phyloP scores from a whole-genome alignment of 2,888 invertebrate genomes.

The Margaritifera margaritifera region DNA sequence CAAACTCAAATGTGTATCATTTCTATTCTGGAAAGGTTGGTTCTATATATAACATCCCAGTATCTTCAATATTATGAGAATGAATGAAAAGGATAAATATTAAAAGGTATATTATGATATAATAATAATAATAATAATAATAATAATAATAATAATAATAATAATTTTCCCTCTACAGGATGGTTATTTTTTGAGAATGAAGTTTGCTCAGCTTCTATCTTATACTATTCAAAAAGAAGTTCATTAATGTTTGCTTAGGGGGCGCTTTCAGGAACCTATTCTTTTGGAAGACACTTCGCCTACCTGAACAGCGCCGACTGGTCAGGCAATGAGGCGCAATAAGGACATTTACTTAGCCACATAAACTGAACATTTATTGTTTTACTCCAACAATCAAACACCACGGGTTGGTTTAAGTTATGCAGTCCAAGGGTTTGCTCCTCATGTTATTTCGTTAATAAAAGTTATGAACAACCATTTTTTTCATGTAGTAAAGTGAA shows the following conservation, averaged over 20 bases:
- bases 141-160: no score
- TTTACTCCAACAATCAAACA: conserved; percentile 21
- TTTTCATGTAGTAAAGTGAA: no score
- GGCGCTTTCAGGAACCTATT: conserved; percentile 4
- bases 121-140: no score
- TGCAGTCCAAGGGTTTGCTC: no score
- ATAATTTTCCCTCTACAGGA: conserved; percentile 11
- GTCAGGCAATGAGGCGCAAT: conserved; percentile 17
- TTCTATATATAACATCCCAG: no score
- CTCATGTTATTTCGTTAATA: no score
- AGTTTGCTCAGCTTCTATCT: conserved; percentile 26
- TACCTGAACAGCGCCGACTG: conserved; percentile 16
- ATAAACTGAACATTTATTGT: conserved; percentile 21
- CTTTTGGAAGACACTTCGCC: neutral
- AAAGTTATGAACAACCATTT: no score
- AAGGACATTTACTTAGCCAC: conserved; percentile 9
- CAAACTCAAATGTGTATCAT: no score
- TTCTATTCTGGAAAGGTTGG: no score
- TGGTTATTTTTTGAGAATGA: conserved; percentile 27
- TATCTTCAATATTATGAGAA: no score
- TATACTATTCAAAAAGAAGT: conserved; percentile 30
- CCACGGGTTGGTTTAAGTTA: conserved; percentile 9
- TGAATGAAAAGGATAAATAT: no score
- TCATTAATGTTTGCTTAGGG: conserved; percentile 20
- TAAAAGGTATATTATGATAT: no score